Percentiles rank a stretch among this genome's conserved stretches.
These are phyloP conservation scores for Hoplodrina blanda DNA, from an alignment of 2,888 invertebrate genomes.

Conservation along the genomic window DNA sequence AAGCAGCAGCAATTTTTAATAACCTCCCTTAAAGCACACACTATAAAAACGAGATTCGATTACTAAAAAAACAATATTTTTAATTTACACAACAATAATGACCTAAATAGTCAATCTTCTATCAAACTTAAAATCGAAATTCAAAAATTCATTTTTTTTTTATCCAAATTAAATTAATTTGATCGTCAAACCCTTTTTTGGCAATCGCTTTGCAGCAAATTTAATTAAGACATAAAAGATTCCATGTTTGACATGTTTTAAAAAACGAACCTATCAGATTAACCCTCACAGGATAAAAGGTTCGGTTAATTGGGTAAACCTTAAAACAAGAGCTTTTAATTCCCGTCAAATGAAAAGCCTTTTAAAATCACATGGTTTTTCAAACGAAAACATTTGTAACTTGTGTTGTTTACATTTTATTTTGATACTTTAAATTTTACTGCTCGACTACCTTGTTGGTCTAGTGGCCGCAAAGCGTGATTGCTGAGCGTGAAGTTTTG, in stretches of 20 bases:
- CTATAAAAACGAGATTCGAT: not conserved
- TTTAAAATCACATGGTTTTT: not conserved
- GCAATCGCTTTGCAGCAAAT: conserved; percentile 22
- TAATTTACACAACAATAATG: conserved; percentile 3
- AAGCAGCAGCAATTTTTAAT: no score
- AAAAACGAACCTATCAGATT: conserved; percentile 12
- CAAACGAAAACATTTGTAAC: no score
- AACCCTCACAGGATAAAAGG: not conserved
- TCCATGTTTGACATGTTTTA: conserved; percentile 13
- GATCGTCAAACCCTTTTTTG: conserved; percentile 4
- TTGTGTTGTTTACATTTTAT: no score
- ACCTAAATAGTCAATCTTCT: not conserved
- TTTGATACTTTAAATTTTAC: no score
- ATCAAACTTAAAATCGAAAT: not conserved
- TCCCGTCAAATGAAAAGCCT: not conserved
- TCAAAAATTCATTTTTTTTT: not conserved
- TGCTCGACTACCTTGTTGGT: no score
- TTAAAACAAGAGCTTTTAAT: not conserved
- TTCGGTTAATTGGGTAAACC: conserved; percentile 15
- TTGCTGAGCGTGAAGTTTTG: no score
- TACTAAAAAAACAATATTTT: not conserved
- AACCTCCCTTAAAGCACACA: no score
- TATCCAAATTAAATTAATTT: conserved; percentile 30
- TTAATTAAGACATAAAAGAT: conserved; percentile 43
- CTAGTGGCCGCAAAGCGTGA: no score